Percentiles rank a stretch among this genome's conserved stretches.
Conservation (phyloP, 2,113 vertebrate species). For the Cyanistes caeruleus region DNA sequence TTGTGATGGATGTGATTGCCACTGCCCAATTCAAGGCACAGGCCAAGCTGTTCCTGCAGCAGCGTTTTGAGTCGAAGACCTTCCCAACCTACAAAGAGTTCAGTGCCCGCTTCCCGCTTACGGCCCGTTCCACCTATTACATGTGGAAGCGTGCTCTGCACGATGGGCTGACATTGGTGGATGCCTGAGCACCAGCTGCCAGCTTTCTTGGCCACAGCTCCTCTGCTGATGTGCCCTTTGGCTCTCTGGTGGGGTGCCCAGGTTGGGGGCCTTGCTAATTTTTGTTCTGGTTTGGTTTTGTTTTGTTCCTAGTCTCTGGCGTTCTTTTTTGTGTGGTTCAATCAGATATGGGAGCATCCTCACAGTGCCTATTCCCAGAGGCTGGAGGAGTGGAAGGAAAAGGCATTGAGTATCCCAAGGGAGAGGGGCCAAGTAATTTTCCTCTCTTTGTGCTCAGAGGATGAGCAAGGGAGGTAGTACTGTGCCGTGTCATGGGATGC, state of each 20-base stretch:
- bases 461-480: not conserved
- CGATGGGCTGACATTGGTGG: slow-evolving; percentile 89
- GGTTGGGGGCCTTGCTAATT: not conserved
- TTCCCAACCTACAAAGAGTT: slow-evolving; percentile 97
- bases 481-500: not conserved
- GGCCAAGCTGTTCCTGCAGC: slow-evolving; percentile 94
- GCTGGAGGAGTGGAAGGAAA: not conserved
- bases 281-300: not conserved
- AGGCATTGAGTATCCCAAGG: not conserved
- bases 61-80: slow-evolving; percentile 90
- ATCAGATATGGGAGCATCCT: not conserved
- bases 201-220: not conserved
- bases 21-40: slow-evolving; percentile 93
- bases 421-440: not conserved
- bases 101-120: slow-evolving; percentile 88
- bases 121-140: slow-evolving; percentile 94
- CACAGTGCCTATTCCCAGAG: not conserved
- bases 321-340: not conserved
- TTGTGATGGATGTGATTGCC: slow-evolving; percentile 88
- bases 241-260: not conserved
- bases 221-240: not conserved
- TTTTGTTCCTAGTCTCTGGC: slow-evolving; percentile 21
- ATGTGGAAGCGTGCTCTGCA: slow-evolving; percentile 97
- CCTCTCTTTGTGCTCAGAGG: not conserved
- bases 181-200: slow-evolving; percentile 69